A percentile compares a stretch with the other conserved stretches of the same genome.
Conservation (phyloP, 2,113 vertebrate genomes). For the Forbesichthys papilliferus region DNA sequence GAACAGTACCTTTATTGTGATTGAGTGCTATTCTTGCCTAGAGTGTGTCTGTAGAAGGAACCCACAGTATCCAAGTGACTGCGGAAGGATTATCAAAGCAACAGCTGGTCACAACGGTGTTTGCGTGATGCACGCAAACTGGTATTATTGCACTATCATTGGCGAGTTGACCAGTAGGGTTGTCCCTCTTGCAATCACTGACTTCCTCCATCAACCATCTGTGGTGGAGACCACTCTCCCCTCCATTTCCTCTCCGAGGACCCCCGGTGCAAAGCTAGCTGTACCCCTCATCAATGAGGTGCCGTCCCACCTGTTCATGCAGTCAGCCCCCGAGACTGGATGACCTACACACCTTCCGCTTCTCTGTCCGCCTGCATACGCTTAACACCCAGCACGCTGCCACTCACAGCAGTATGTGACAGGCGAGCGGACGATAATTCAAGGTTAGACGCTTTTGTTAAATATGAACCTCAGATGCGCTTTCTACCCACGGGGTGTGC, state of each 20-base stretch:
- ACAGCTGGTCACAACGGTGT: neutral
- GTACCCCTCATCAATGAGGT: too few species aligned
- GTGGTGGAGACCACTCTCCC: neutral
- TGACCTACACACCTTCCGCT: slow-evolving; percentile 65
- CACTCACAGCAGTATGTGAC: slow-evolving; percentile 64
- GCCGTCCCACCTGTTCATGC: too few species aligned
- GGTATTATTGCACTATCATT: too few species aligned
- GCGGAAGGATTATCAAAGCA: too few species aligned
- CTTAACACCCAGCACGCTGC: slow-evolving; percentile 54
- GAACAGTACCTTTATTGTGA: neutral
- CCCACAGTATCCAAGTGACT: too few species aligned
- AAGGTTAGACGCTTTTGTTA: too few species aligned
- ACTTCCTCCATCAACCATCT: neutral
- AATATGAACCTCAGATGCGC: too few species aligned
- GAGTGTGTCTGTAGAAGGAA: neutral
- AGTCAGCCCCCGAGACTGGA: slow-evolving; percentile 23
- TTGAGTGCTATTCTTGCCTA: neutral
- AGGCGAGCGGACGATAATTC: neutral
- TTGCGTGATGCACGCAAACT: neutral
- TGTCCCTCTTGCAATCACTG: neutral
- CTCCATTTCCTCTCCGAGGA: neutral
- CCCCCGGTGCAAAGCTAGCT: too few species aligned
- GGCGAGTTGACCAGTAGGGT: neutral
- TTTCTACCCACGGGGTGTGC: too few species aligned
- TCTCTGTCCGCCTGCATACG: slow-evolving; percentile 52